These are phyloP conservation scores for Phrixothrix hirtus DNA, from an alignment of 2,888 invertebrate genomes.

Conservation along the genomic window DNA sequence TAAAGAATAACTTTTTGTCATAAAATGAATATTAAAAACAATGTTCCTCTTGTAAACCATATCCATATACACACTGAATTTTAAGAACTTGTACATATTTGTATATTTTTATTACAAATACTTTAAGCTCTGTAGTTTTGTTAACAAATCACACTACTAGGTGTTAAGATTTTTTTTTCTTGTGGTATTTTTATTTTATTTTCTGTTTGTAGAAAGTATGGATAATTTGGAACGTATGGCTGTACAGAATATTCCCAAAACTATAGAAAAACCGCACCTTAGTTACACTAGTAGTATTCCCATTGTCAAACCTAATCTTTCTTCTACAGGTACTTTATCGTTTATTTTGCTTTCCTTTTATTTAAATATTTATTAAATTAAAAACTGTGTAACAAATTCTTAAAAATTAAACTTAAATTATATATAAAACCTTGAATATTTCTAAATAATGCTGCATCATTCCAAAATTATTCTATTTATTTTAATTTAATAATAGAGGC, in stretches of 20 bases:
- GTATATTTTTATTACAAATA: background rate
- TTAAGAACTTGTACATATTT: background rate
- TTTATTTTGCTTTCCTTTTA: no score
- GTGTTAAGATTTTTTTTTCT: background rate
- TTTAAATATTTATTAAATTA: no score
- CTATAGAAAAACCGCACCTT: conserved; percentile 42
- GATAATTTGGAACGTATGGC: conserved; percentile 50
- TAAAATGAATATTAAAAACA: no score
- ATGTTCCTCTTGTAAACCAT: no score
- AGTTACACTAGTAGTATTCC: conserved; percentile 51
- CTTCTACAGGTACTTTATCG: conserved; percentile 49
- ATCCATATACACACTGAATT: no score
- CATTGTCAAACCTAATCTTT: conserved; percentile 48
- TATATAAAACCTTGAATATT: no score
- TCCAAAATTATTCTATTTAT: no score
- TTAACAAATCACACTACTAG: background rate
- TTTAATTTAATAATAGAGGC: no score
- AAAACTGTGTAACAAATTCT: no score
- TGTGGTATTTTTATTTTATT: conserved; percentile 27
- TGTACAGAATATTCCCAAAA: conserved; percentile 43
- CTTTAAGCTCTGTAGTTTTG: background rate
- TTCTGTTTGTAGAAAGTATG: conserved; percentile 49
- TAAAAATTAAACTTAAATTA: no score
- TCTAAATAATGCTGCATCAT: no score
- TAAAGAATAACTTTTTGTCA: no score